Percentiles rank a stretch among this genome's conserved stretches.
Conservation (phyloP, 2,797 vertebrate species). For the Phoxinus dragarum region DNA sequence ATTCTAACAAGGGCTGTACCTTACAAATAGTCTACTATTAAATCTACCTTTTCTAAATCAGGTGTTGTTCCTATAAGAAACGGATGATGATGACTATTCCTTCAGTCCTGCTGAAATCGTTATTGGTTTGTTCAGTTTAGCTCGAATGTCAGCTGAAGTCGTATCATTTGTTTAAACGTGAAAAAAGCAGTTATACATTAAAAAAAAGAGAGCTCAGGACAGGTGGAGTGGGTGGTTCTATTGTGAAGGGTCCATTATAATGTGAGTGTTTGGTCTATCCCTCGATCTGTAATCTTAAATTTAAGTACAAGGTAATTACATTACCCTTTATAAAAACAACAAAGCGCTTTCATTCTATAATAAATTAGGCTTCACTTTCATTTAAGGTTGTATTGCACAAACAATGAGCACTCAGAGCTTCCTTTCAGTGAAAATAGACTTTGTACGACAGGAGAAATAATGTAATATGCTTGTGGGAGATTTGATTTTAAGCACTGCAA, state of each 20-base stretch:
- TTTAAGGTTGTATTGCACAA: slow-evolving; percentile 34
- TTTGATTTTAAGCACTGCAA: slow-evolving; percentile 43
- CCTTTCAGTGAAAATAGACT: slow-evolving; percentile 20
- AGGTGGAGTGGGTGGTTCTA: slow-evolving; percentile 24
- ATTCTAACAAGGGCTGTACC: background rate
- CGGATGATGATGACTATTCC: background rate
- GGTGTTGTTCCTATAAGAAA: background rate
- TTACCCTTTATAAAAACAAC: slow-evolving; percentile 56
- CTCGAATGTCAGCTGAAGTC: background rate
- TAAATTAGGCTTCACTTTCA: slow-evolving; percentile 55
- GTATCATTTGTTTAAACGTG: slow-evolving; percentile 9
- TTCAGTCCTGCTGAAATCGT: background rate
- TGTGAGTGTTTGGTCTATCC: slow-evolving; percentile 3
- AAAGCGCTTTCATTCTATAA: slow-evolving; percentile 48
- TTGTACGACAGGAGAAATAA: slow-evolving; percentile 28
- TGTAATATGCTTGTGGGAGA: background rate
- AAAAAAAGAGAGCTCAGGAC: background rate
- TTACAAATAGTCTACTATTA: background rate
- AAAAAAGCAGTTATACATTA: background rate
- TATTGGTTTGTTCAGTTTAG: background rate
- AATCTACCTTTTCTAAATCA: background rate
- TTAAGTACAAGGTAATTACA: slow-evolving; percentile 54
- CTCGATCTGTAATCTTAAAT: slow-evolving; percentile 15
- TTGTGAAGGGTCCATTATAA: slow-evolving; percentile 18
- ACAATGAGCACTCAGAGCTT: slow-evolving; percentile 21